Evolutionary conservation across 2,113 vertebrate species (phyloP), one percentile per base, ranked within the genome.

Genomic region (Ploceus nigricollis): DNA sequence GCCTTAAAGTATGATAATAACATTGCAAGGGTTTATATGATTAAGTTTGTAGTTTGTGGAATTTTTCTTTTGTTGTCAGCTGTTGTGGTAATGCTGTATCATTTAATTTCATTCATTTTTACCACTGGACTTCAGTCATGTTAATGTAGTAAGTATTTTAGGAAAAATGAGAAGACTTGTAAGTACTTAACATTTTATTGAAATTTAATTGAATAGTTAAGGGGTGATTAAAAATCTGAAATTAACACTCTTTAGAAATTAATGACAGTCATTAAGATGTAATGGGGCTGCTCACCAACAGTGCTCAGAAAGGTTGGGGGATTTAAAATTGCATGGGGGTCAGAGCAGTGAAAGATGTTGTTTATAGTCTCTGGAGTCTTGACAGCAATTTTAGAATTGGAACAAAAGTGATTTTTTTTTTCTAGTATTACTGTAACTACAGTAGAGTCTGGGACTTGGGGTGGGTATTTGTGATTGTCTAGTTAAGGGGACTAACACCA

Each of bases 211-310:
- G 98, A 98, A 98, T 98, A 98, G 97, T 98, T 98, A 98, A 98
- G 98, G 98, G 98, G 98, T 99, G 98, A 99, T 98, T 98, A 98
- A 99, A 99, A 99, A 98, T 99, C 99, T 98, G 98, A 99, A 99
- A 99, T 99, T 98, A 99, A 98, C 98, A 98, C 98, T 99, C 98
- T 98, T 98, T 98, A 98, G 98, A 99, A 99, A 99, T 99, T 98
- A 98, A 99, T 98, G 98, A 98, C 98, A 98, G 98, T 98, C 98
- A 99, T 98, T 99, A 99, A 99, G 98, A 99, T 98, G 99, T 99
- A 99, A 99, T 98, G 98, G 98, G 98, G 98, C 98, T 98, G 98
- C 97, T 97, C 98, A 98, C 98, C 97, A 98, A 98, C 98, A 98
- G 98, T 98, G 98, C 97, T 98, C 98, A 96, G 96, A 97, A 98